A percentile compares a stretch with the other conserved stretches of the same genome.
Conservation (phyloP, 2,797 vertebrate species). For the Trachops cirrhosus region DNA sequence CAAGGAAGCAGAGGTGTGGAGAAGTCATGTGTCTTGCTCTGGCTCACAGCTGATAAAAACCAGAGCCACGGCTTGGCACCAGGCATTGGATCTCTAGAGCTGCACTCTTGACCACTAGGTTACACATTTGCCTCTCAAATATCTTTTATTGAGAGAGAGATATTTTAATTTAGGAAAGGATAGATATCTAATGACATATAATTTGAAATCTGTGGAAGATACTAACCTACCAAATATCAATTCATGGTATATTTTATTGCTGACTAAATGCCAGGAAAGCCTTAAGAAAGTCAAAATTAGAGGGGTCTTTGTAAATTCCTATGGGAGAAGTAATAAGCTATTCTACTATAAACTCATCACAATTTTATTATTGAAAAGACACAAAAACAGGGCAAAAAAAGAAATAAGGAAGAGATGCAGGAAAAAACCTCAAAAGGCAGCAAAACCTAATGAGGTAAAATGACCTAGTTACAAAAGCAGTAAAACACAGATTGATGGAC, state of each 20-base stretch:
- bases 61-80: neutral
- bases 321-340: neutral
- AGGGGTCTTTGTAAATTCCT: neutral
- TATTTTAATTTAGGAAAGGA: neutral
- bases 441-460: slow-evolving; percentile 46
- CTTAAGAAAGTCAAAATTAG: neutral
- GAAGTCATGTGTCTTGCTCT: neutral
- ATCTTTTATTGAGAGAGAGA: neutral
- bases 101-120: neutral
- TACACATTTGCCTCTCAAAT: neutral
- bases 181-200: neutral
- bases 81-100: neutral
- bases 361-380: neutral
- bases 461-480: slow-evolving; percentile 19
- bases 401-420: neutral
- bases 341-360: neutral
- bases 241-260: neutral
- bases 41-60: neutral
- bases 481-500: slow-evolving; percentile 29
- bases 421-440: neutral
- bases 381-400: neutral
- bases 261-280: neutral
- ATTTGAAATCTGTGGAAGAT: slow-evolving; percentile 1
- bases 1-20: neutral
- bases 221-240: neutral